Evolutionary conservation across 2,888 invertebrate genomes (phyloP).

Genomic region (Athripsodes cinereus): DNA sequence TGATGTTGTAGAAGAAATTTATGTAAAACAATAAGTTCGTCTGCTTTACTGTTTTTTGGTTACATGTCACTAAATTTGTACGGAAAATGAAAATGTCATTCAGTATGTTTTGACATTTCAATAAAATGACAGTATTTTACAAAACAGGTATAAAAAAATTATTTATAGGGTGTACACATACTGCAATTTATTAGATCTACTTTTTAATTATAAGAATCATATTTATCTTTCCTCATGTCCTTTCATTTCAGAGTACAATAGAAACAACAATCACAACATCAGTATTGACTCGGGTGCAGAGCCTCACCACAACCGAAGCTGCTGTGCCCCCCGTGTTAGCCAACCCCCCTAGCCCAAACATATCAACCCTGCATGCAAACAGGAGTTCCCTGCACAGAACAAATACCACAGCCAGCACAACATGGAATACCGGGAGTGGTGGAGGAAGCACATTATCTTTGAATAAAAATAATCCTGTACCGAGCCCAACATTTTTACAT

Average conservation of each 20-base stretch:
- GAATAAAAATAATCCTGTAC: slow-evolving; percentile 25
- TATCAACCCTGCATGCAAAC: slow-evolving; percentile 41
- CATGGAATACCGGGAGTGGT: slow-evolving; percentile 28
- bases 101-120: too few relatives aligned
- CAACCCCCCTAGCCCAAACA: slow-evolving; percentile 23
- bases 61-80: too few relatives aligned
- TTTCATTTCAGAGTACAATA: background rate
- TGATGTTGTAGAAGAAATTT: too few relatives aligned
- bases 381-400: slow-evolving; percentile 40
- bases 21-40: too few relatives aligned
- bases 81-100: too few relatives aligned
- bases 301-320: slow-evolving; percentile 13
- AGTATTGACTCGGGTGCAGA: slow-evolving; percentile 15
- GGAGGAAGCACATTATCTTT: slow-evolving; percentile 47
- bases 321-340: slow-evolving; percentile 1
- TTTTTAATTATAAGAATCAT: too few relatives aligned
- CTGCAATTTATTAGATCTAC: too few relatives aligned
- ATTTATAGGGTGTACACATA: too few relatives aligned
- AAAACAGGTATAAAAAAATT: too few relatives aligned
- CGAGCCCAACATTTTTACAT: slow-evolving; percentile 12
- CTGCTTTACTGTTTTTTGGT: too few relatives aligned
- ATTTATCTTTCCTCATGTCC: too few relatives aligned
- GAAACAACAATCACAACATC: slow-evolving; percentile 31
- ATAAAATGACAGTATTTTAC: too few relatives aligned
- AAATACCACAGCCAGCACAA: background rate